Conservation (phyloP, 2,797 vertebrate species). For the Gobio occitaniae region DNA sequence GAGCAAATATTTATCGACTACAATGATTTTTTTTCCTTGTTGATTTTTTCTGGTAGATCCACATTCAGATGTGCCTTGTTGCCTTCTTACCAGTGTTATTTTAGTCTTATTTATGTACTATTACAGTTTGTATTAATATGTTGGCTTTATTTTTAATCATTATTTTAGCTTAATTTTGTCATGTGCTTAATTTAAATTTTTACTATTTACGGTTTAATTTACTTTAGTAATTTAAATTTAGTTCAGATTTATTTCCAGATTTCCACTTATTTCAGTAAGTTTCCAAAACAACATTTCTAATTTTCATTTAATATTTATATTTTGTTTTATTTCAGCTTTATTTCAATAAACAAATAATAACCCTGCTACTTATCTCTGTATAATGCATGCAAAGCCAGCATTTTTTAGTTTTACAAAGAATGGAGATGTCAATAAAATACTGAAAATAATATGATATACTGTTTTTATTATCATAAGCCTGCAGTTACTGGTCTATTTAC, state of each 20-base stretch:
- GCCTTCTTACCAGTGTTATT: not conserved
- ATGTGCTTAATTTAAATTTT: not conserved
- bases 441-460: not conserved
- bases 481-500: not conserved
- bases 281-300: not conserved
- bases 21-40: not conserved
- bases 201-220: not conserved
- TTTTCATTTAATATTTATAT: not conserved
- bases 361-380: not conserved
- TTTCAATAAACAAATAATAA: not conserved
- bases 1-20: not conserved
- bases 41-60: not conserved
- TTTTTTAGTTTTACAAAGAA: not conserved
- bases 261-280: not conserved
- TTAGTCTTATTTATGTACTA: not conserved
- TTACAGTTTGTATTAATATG: not conserved
- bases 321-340: not conserved
- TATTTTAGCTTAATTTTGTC: not conserved
- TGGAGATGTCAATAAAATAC: not conserved
- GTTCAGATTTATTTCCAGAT: not conserved
- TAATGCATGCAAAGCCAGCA: not conserved
- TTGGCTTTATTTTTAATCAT: not conserved
- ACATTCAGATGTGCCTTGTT: not conserved
- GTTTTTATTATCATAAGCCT: not conserved
- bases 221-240: not conserved